Evolutionary conservation across 2,797 vertebrate species (phyloP).

Genomic region (Tinamus major): DNA sequence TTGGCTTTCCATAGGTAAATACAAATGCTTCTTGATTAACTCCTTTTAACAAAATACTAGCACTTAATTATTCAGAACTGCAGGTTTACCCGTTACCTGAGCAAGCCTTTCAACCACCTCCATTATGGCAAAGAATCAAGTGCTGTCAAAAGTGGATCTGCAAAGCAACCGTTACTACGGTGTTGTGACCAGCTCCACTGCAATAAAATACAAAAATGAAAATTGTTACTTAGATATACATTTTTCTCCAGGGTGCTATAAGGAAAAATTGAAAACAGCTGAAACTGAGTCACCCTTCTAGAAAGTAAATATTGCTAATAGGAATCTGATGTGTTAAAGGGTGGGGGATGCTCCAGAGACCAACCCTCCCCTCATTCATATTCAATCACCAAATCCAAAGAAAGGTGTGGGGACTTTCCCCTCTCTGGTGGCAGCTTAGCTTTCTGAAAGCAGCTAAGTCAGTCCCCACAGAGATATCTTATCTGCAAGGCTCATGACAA

Average conservation of each 20-base stretch:
- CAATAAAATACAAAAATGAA: constrained; percentile 49
- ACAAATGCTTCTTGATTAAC: background rate
- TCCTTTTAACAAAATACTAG: constrained; percentile 19
- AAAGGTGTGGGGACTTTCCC: constrained; percentile 22
- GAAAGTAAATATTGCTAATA: constrained; percentile 57
- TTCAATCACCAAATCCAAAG: constrained; percentile 32
- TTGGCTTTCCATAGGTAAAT: constrained; percentile 2
- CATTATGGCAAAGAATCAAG: constrained; percentile 20
- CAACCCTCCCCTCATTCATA: constrained; percentile 30
- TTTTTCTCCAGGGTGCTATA: constrained; percentile 59
- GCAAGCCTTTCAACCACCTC: constrained; percentile 17
- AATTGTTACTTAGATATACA: constrained; percentile 63
- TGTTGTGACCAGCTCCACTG: constrained; percentile 8
- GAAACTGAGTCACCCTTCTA: constrained; percentile 57
- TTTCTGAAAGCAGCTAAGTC: constrained; percentile 25
- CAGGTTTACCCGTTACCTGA: background rate
- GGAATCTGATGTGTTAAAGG: constrained; percentile 54
- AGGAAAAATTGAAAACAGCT: constrained; percentile 61
- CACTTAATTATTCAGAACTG: constrained; percentile 20
- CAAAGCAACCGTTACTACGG: constrained; percentile 33
- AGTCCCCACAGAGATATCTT: constrained; percentile 36
- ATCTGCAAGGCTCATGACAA: constrained; percentile 53
- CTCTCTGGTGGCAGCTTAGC: constrained; percentile 6
- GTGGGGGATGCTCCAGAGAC: constrained; percentile 51
- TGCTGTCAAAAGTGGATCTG: constrained; percentile 31